Evolutionary conservation across 2,113 vertebrate species (phyloP).

Genomic region (Epinephelus fuscoguttatus): DNA sequence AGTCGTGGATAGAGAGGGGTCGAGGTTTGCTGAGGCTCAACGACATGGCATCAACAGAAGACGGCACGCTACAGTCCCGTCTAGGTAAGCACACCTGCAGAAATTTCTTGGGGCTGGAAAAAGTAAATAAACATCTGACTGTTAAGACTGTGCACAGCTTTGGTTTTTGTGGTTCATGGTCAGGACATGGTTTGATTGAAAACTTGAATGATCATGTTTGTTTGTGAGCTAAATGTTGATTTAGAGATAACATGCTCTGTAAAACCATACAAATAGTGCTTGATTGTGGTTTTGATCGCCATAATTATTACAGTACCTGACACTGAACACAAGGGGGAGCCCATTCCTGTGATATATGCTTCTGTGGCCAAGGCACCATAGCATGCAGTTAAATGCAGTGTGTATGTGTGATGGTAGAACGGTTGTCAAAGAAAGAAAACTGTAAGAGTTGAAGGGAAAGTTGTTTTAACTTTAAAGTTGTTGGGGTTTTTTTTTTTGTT

Average conservation of each 20-base stretch:
- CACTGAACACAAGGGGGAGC: constrained; percentile 61
- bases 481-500: no score
- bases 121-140: not conserved
- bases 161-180: not conserved
- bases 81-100: constrained; percentile 85
- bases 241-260: not conserved
- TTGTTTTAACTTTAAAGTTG: not conserved
- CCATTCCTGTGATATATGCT: not conserved
- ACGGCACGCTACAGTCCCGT: constrained; percentile 94
- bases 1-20: constrained; percentile 98
- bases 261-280: not conserved
- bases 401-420: not conserved
- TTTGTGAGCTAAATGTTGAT: not conserved
- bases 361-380: not conserved
- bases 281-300: not conserved
- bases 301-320: not conserved
- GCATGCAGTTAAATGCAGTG: not conserved
- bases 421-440: not conserved
- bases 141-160: not conserved
- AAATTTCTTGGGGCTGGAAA: fast-evolving
- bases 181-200: not conserved
- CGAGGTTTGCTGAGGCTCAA: constrained; percentile 96
- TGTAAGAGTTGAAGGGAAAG: not conserved
- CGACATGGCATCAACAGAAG: constrained; percentile 96
- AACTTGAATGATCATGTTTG: not conserved